phyloP scores from a whole-genome alignment of 2,888 invertebrate species.

The Drosophila birchii region DNA sequence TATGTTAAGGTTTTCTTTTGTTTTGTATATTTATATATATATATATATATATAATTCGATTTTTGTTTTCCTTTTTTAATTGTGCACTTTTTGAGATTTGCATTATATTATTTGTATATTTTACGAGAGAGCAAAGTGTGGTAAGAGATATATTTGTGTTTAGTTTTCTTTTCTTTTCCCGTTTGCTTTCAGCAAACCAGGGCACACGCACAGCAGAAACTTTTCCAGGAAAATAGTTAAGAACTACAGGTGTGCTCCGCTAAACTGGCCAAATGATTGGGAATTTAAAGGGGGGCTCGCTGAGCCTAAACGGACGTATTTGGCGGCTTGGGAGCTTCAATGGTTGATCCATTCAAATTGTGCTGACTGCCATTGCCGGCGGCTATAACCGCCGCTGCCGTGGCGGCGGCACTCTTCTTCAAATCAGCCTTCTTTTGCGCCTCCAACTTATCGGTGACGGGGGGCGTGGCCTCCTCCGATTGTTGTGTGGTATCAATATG shows the following conservation, averaged over 20 bases:
- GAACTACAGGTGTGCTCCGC: slow-evolving; percentile 9
- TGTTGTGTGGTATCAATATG: slow-evolving; percentile 84
- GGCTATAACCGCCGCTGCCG: slow-evolving; percentile 73
- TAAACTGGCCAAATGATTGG: slow-evolving; percentile 41
- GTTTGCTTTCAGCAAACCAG: slow-evolving; percentile 55
- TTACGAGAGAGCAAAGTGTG: slow-evolving; percentile 36
- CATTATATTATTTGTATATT: slow-evolving; percentile 17
- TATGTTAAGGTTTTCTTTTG: slow-evolving; percentile 41
- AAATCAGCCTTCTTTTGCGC: slow-evolving; percentile 83
- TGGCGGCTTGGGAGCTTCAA: slow-evolving; percentile 82
- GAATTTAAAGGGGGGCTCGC: neutral
- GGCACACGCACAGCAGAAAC: slow-evolving; percentile 28
- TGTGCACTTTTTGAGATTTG: slow-evolving; percentile 57
- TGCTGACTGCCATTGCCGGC: slow-evolving; percentile 68
- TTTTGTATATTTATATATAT: slow-evolving; percentile 19
- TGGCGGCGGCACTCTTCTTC: slow-evolving; percentile 78
- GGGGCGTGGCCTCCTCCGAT: slow-evolving; percentile 84
- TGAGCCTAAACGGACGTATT: slow-evolving; percentile 83
- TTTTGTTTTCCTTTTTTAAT: slow-evolving; percentile 16
- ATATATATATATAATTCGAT: neutral
- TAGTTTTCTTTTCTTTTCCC: slow-evolving; percentile 30
- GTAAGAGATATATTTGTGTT: slow-evolving; percentile 27
- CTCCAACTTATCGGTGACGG: slow-evolving; percentile 84
- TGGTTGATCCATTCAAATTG: slow-evolving; percentile 56
- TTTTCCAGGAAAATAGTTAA: slow-evolving; percentile 8